Evolutionary conservation across 1,140 invertebrate species (phyloP).

Genomic region (Nebria ingens): DNA sequence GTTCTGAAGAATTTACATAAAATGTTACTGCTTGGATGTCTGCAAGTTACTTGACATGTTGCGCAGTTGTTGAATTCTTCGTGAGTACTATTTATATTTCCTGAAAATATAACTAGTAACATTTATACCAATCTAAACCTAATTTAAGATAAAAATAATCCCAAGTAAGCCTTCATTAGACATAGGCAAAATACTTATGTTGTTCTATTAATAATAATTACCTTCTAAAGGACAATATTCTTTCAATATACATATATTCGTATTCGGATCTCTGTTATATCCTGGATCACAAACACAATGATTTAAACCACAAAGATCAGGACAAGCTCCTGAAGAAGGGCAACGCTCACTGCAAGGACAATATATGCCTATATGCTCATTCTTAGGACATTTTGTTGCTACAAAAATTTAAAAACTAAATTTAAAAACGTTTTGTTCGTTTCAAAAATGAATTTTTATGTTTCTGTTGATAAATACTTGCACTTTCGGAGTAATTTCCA

Average conservation of each 20-base stretch:
- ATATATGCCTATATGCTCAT: too few relatives aligned
- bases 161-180: too few relatives aligned
- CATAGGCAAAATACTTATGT: too few relatives aligned
- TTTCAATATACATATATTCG: not conserved
- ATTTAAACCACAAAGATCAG: not conserved
- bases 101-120: not conserved
- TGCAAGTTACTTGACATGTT: not conserved
- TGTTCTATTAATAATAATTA: too few relatives aligned
- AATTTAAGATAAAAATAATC: too few relatives aligned
- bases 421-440: too few relatives aligned
- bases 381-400: too few relatives aligned
- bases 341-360: too few relatives aligned
- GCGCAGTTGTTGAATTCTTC: not conserved
- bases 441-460: too few relatives aligned
- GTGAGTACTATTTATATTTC: not conserved
- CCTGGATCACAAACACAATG: not conserved
- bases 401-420: too few relatives aligned
- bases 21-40: not conserved
- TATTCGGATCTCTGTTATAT: not conserved
- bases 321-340: not conserved
- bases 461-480: not conserved
- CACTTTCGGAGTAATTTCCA: not conserved
- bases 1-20: not conserved
- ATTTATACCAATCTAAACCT: too few relatives aligned
- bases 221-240: not conserved